Base-by-base conservation (phyloP, 1,140 invertebrate genomes). In the Euborellia annulipes region DNA sequence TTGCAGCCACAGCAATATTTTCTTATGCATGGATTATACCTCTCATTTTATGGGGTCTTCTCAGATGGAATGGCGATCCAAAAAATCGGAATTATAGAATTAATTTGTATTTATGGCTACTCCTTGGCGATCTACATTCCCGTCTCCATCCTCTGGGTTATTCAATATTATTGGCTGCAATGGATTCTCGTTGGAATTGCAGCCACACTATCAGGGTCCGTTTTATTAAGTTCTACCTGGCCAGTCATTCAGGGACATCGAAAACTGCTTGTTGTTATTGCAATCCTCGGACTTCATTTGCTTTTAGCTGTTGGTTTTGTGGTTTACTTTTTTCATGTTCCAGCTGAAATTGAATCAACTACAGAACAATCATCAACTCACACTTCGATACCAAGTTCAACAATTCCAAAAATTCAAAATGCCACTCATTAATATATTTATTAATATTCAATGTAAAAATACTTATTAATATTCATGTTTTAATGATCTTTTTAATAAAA, bases 91-190 rank as follows among this genome's bases (percentile, higher is more conserved):
- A 76, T 89, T 54, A 68, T 93, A 48, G 81, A 85, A 43, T 70
- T 94, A 4, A 70, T 96, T 50, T 95, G 90, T 63, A 69, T 95
- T 2, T 98, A 96, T 63, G 93, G 93, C 13, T 98, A 98, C 62
- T 94, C 89, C 0, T 64, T 98, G 34, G 78, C 85, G 23, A 87
- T 96, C 51, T 97, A 91, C 60, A 79, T 97, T 55, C 92, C 92
- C 7, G 79, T 93, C 3, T 86, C 89, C n/a, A 77, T 95, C 54
- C 63, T 96, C 4, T 95, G 90, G 87, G 79, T 88, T 1, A 85
- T 95, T 49, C 76, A 82, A 64, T 71, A 91, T 7, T 68, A 66
- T 3, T 79, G 80, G 72, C 66, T 95, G 14, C 89, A 92, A 55
- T 96, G 91, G 90, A 54, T 79, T 19, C 66, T 95, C 34, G 84